These are phyloP conservation scores for Psylliodes chrysocephalus DNA, from an alignment of 2,888 invertebrate species.

Conservation along the genomic window DNA sequence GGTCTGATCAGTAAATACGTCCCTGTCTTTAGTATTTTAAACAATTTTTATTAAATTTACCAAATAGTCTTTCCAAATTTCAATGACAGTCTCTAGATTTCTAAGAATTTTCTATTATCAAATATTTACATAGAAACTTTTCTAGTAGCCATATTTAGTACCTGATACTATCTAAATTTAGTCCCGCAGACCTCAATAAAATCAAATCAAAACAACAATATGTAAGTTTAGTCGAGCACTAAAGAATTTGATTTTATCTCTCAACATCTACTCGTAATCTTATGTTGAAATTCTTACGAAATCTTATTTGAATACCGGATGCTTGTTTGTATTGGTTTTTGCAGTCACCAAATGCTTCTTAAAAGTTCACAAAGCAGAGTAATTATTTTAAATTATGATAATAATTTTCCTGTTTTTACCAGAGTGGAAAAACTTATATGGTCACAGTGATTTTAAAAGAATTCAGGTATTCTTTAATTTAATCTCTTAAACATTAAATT, in stretches of 20 bases:
- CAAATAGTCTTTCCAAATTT: too few relatives aligned
- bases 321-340: neutral
- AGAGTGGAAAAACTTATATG: too few relatives aligned
- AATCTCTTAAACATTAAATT: too few relatives aligned
- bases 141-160: neutral
- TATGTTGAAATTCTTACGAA: constrained; percentile 7
- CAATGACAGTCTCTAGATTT: too few relatives aligned
- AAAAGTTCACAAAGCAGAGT: too few relatives aligned
- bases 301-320: constrained; percentile 15
- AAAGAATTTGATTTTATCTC: constrained; percentile 14
- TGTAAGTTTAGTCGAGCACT: constrained; percentile 7
- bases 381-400: too few relatives aligned
- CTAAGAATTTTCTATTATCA: neutral
- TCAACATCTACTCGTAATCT: constrained; percentile 6
- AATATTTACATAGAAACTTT: neutral
- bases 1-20: too few relatives aligned
- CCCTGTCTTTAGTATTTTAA: too few relatives aligned
- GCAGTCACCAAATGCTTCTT: neutral
- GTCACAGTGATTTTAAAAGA: too few relatives aligned
- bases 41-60: too few relatives aligned
- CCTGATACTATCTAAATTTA: neutral
- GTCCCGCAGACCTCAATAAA: neutral
- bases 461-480: too few relatives aligned
- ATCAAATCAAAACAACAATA: constrained; percentile 1
- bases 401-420: too few relatives aligned